These are phyloP conservation scores for Sicus ferrugineus DNA, from an alignment of 2,888 invertebrate species.

Conservation along the genomic window DNA sequence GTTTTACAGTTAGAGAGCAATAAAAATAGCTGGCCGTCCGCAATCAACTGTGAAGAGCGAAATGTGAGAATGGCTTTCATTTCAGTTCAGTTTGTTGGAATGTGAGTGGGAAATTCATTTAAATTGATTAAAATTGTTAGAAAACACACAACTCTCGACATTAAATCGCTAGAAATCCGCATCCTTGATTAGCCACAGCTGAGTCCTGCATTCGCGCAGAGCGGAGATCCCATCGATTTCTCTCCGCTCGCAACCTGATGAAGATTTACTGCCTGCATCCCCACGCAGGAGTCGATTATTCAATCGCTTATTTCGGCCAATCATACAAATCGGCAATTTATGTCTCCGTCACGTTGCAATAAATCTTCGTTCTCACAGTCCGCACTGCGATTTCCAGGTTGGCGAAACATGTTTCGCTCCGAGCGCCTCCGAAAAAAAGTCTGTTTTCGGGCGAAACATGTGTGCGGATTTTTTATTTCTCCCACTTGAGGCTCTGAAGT, in stretches of 20 bases:
- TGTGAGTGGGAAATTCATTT: no score
- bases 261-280: constrained; percentile 32
- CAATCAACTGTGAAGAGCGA: constrained; percentile 12
- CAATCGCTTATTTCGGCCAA: constrained; percentile 61
- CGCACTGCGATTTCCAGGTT: neutral
- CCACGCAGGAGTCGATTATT: constrained; percentile 48
- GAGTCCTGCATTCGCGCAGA: neutral
- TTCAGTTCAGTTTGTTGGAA: no score
- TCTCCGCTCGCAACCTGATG: neutral
- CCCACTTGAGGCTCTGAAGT: neutral
- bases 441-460: constrained; percentile 43
- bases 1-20: constrained; percentile 4
- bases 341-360: constrained; percentile 47
- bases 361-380: neutral
- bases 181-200: constrained; percentile 26
- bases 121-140: no score
- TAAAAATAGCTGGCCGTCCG: neutral
- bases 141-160: neutral
- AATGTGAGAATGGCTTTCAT: no score
- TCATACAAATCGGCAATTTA: constrained; percentile 63
- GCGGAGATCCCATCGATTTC: no score
- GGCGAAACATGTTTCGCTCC: constrained; percentile 29
- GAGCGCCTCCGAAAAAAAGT: constrained; percentile 44
- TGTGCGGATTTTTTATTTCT: constrained; percentile 21
- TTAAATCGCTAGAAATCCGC: neutral